Conservation (phyloP, 2,113 vertebrate genomes). For the Hemichromis elongatus region DNA sequence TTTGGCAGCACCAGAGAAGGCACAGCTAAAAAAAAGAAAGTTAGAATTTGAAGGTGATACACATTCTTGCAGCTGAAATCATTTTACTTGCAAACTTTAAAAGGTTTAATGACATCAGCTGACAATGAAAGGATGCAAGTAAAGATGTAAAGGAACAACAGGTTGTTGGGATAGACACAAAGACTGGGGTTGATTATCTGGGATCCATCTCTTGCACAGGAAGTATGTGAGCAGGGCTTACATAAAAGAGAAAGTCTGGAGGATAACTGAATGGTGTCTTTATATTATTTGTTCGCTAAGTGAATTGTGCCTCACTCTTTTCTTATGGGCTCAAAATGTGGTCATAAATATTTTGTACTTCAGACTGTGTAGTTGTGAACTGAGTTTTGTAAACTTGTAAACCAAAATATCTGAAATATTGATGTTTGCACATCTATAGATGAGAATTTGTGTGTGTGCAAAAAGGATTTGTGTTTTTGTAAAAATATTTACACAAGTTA, state of each 20-base stretch:
- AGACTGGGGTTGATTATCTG: background rate
- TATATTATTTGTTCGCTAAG: fast-evolving
- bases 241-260: background rate
- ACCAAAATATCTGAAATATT: too few relatives aligned
- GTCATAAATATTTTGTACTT: too few relatives aligned
- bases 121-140: background rate
- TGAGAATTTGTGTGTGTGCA: too few relatives aligned
- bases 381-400: too few relatives aligned
- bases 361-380: too few relatives aligned
- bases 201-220: background rate
- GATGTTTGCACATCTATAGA: too few relatives aligned
- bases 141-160: background rate
- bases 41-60: background rate
- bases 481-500: too few relatives aligned
- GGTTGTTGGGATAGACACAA: background rate
- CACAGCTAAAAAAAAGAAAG: background rate
- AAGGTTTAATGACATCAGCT: background rate
- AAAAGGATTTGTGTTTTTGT: too few relatives aligned
- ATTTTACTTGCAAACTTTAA: background rate
- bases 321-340: too few relatives aligned
- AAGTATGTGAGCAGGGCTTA: fast-evolving
- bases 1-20: conserved; percentile 4
- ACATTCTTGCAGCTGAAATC: background rate
- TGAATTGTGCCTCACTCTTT: background rate
- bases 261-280: background rate